Evolutionary conservation across 1,140 invertebrate species (phyloP).

Genomic region (Sitobion miscanthi): DNA sequence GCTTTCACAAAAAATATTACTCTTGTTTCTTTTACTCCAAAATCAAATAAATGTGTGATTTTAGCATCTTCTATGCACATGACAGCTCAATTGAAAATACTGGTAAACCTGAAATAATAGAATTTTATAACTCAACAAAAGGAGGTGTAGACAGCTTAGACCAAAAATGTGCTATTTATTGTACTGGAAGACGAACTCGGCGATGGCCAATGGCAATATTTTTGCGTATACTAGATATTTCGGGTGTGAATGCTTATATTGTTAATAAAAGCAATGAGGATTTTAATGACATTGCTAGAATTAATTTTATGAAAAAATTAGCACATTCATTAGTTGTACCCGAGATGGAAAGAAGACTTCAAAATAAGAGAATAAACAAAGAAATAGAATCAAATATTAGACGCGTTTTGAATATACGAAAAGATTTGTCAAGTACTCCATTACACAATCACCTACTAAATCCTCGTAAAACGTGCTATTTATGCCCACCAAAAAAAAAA

Average conservation of each 20-base stretch:
- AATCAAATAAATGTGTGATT: conserved; percentile 61
- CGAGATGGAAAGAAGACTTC: conserved; percentile 25
- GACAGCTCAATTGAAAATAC: not conserved
- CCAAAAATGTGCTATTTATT: conserved; percentile 62
- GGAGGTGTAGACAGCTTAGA: conserved; percentile 62
- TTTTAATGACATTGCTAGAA: not conserved
- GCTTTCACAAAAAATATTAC: conserved; percentile 51
- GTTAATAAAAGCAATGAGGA: not conserved
- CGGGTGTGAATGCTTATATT: not conserved
- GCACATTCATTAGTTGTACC: conserved; percentile 22
- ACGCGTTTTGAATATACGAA: not conserved
- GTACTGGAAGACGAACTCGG: conserved; percentile 61
- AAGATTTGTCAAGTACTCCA: conserved; percentile 38
- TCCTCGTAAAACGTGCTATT: not conserved
- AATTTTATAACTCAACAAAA: conserved; percentile 61
- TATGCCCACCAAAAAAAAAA: conserved; percentile 33
- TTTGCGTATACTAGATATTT: not conserved
- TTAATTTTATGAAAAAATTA: conserved; percentile 24
- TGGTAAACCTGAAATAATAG: conserved; percentile 8
- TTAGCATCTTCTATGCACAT: conserved; percentile 30
- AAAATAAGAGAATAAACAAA: not conserved
- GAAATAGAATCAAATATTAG: conserved; percentile 33
- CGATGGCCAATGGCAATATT: conserved; percentile 60
- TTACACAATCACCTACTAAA: conserved; percentile 14
- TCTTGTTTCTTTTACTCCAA: conserved; percentile 57